phyloP scores from a whole-genome alignment of 2,888 invertebrate species.

The Athripsodes cinereus region DNA sequence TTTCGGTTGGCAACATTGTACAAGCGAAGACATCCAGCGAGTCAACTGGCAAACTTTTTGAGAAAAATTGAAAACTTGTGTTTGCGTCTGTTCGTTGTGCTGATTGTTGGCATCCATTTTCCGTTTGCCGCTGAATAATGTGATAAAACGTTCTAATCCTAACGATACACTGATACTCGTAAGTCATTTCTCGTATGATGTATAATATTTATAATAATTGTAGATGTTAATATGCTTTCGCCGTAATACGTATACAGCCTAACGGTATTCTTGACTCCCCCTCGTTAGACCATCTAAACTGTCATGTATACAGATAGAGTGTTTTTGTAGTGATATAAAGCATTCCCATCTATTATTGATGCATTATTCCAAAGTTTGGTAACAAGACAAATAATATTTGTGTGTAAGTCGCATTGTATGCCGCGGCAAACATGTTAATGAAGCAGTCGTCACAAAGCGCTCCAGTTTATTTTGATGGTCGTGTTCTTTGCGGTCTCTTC shows the following conservation, averaged over 20 bases:
- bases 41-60: slow-evolving; percentile 17
- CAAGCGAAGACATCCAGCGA: no score
- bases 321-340: neutral
- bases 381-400: no score
- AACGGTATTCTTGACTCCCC: slow-evolving; percentile 16
- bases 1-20: no score
- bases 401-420: neutral
- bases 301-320: slow-evolving; percentile 14
- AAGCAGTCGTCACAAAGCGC: neutral
- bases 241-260: slow-evolving; percentile 6
- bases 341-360: neutral
- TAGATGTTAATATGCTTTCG: neutral
- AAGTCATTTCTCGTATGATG: neutral
- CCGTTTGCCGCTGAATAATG: slow-evolving; percentile 15
- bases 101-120: slow-evolving; percentile 20
- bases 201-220: neutral
- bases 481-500: neutral
- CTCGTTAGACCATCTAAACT: slow-evolving; percentile 11
- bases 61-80: slow-evolving; percentile 18
- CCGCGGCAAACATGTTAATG: neutral
- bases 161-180: neutral
- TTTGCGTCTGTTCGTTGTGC: slow-evolving; percentile 10
- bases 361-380: no score
- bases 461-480: neutral
- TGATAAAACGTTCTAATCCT: slow-evolving; percentile 1